Evolutionary conservation across 2,797 vertebrate genomes (phyloP), one percentile per base, ranked within the genome.

Genomic region (Pseudomugil gertrudae): DNA sequence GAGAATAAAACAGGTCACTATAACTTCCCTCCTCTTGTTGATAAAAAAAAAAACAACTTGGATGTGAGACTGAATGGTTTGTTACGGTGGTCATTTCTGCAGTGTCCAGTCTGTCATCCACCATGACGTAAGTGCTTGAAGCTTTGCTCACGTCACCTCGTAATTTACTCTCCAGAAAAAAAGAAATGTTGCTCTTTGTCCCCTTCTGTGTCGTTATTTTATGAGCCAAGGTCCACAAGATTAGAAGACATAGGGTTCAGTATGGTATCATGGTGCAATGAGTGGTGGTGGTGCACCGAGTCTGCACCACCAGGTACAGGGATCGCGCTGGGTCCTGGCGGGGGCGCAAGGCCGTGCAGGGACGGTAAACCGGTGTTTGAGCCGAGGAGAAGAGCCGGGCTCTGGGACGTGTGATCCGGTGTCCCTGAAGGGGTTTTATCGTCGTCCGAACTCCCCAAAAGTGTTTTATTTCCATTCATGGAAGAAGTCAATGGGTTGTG

Each of bases 241-340:
- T 98, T 99, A 81, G 98, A 97, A 57, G 98, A 98, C 98, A 99
- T 99, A 88, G 97, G 95, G 92, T 99, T 99, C 92, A 99, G 96
- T 89, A 99, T 98, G 89, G 95, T 95, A 95, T 99, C 97, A 85
- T 99, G 97, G 92, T 99, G 97, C 93, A 99, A 92, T 74, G 95
- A 92, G 90, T 99, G 98, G 87, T 98, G 98, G 68, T 97, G 97
- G 84, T 97, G 97, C 93, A 97, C 93, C 29, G 96, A 93, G 82
- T 99, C 97, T 4, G 91, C 79, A 2, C 89, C 88, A 67, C 94
- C 94, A 24, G 96, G 95, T 48, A 98, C 97, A 0, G 96, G 96
- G 80, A 98, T 95, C 61, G 98, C 98, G 80, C 97, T 98, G 80
- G 98, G 97, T 55, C 96, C 98, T n/a, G 95, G 97, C 13, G 97